Evolutionary conservation across 2,113 vertebrate species (phyloP).

Genomic region (Alosa alosa): DNA sequence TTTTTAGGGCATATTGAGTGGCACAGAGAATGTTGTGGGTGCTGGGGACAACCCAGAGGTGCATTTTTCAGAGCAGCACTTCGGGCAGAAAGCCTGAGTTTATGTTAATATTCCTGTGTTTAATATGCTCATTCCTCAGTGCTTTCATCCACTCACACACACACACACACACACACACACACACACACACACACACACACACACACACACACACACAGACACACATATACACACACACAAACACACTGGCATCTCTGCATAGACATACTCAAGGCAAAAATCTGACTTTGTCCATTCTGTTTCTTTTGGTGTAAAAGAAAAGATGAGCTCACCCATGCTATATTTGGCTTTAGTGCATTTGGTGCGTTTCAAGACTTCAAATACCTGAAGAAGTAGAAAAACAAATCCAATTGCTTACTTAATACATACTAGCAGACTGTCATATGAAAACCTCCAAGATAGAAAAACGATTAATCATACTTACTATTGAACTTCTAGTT

Average conservation of each 20-base stretch:
- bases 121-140: slow-evolving; percentile 1
- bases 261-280: not conserved
- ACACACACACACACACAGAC: not conserved
- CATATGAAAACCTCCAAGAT: not conserved
- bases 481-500: slow-evolving; percentile 96
- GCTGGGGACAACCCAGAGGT: not conserved
- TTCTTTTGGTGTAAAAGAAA: not conserved
- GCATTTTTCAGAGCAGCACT: slow-evolving; percentile 12
- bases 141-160: slow-evolving; percentile 18
- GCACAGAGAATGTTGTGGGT: not conserved
- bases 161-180: slow-evolving; percentile 25
- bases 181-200: slow-evolving; percentile 15
- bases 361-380: slow-evolving; percentile 90
- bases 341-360: slow-evolving; percentile 93
- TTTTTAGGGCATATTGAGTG: not conserved
- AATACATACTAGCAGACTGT: not conserved
- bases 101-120: slow-evolving; percentile 20
- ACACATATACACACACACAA: slow-evolving; percentile 11
- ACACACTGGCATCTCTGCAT: not conserved
- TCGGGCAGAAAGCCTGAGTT: slow-evolving; percentile 7
- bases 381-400: slow-evolving; percentile 74
- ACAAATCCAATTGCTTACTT: not conserved
- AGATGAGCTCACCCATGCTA: slow-evolving; percentile 87
- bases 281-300: not conserved
- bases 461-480: slow-evolving; percentile 56